phyloP scores from a whole-genome alignment of 2,888 invertebrate species.

The Rapana venosa region DNA sequence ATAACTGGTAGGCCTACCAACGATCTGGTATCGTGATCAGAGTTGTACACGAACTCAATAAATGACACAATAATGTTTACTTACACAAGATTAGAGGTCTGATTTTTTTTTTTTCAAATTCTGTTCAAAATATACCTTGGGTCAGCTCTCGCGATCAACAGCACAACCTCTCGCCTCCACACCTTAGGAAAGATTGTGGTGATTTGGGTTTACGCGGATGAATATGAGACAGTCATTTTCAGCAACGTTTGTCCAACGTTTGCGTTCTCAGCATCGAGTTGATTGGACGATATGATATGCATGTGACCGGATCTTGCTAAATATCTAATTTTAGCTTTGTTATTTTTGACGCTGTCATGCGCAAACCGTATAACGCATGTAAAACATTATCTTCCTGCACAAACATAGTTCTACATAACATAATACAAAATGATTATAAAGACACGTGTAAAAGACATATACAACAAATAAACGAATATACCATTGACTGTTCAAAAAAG shows the following conservation, averaged over 20 bases:
- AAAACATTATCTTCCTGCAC: not conserved
- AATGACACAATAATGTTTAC: too few relatives aligned
- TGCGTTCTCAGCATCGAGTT: constrained; percentile 5
- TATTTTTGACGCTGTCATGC: not conserved
- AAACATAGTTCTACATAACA: constrained; percentile 13
- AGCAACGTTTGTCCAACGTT: constrained; percentile 38
- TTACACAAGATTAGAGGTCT: too few relatives aligned
- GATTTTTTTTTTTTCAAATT: too few relatives aligned
- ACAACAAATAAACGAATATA: not conserved
- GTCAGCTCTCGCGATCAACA: too few relatives aligned
- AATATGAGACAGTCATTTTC: not conserved
- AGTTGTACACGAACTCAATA: too few relatives aligned
- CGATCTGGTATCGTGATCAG: too few relatives aligned
- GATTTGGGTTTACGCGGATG: not conserved
- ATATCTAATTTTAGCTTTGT: constrained; percentile 11
- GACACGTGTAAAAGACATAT: not conserved
- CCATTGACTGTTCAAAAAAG: too few relatives aligned
- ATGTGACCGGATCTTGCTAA: constrained; percentile 2
- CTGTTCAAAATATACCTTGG: too few relatives aligned
- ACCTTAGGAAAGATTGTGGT: not conserved
- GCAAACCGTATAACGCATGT: not conserved
- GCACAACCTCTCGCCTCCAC: too few relatives aligned
- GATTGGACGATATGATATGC: constrained; percentile 2
- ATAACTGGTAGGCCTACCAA: not conserved
- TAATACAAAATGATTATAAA: not conserved